These are phyloP conservation scores for Lottia scabra DNA, from an alignment of 2,888 invertebrate genomes.

Conservation along the genomic window DNA sequence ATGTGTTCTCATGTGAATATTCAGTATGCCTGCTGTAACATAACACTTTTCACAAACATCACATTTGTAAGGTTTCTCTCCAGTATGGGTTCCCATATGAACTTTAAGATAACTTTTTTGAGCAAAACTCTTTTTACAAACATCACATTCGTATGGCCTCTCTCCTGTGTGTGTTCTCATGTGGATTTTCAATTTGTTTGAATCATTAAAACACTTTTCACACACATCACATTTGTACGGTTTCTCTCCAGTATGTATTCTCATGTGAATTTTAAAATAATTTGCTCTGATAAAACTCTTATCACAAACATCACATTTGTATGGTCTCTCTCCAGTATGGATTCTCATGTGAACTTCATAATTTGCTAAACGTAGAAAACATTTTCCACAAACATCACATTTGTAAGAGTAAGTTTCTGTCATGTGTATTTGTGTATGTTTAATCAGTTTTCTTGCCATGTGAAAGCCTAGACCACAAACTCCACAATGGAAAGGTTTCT, in stretches of 20 bases:
- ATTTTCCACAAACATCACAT: too few relatives aligned
- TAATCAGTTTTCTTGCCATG: background rate
- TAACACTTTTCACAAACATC: background rate
- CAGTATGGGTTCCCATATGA: background rate
- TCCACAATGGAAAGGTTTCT: background rate
- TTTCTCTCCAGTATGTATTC: background rate
- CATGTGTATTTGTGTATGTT: background rate
- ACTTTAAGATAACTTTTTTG: background rate
- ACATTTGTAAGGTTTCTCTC: background rate
- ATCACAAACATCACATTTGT: too few relatives aligned
- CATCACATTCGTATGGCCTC: background rate
- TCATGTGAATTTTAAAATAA: too few relatives aligned
- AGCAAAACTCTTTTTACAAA: background rate
- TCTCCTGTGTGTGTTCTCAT: background rate
- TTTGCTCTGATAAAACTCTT: too few relatives aligned
- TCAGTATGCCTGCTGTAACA: background rate
- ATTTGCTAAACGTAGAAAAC: too few relatives aligned
- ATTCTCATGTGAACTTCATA: too few relatives aligned
- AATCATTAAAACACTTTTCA: background rate
- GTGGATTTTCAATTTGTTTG: background rate
- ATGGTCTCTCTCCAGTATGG: too few relatives aligned
- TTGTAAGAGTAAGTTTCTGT: too few relatives aligned
- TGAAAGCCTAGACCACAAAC: background rate
- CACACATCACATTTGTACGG: background rate
- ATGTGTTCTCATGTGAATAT: background rate